Evolutionary conservation across 2,113 vertebrate species (phyloP), one percentile per base, ranked within the genome.

Genomic region (Epinephelus cyanopodus): DNA sequence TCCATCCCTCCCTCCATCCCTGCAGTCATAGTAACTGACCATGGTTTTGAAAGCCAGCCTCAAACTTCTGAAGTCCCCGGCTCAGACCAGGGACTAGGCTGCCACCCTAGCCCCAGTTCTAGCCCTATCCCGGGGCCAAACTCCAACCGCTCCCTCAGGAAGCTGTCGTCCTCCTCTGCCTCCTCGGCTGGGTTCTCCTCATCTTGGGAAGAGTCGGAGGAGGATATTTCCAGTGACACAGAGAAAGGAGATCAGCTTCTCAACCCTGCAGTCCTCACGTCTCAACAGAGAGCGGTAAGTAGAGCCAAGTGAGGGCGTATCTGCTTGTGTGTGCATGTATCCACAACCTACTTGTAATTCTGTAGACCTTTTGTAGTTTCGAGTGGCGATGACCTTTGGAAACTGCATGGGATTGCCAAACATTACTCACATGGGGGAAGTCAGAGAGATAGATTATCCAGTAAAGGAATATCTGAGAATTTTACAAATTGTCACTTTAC

Each of bases 141-240:
- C 89, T 84, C 96, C 19, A 29, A 15, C 5, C 88, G 87, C 82
- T 92, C 95, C 0, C 78, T 97, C 66, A 94, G 98, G 87, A 99
- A 99, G 87, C 95, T 99, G 75, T 99, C 98, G 0, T 99, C 98
- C 0, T 99, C 98, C 27, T 99, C 98, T 0, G 96, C 97, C 3
- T 99, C 98, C 65, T 99, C 98, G 39, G 97, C 98, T 0, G 98
- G 98, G 39, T 99, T 99, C 92, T 99, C 98, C 56, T 99, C 98
- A 0, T 99, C 98, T 67, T 99, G 97, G 94, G 98, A 99, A 39
- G 98, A 99, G 87, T 99, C 98, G 0, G 98, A 99, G 86, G 98
- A 99, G 68, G 98, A 99, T 83, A 96, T 98, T 66, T 99, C 98
- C 92, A 99, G 98, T 0, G 98, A 99, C 68, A 96, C 98, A 0